Percentiles rank a stretch among this genome's conserved stretches.
Conservation (phyloP, 2,888 invertebrate genomes). For the Agrilus mali region DNA sequence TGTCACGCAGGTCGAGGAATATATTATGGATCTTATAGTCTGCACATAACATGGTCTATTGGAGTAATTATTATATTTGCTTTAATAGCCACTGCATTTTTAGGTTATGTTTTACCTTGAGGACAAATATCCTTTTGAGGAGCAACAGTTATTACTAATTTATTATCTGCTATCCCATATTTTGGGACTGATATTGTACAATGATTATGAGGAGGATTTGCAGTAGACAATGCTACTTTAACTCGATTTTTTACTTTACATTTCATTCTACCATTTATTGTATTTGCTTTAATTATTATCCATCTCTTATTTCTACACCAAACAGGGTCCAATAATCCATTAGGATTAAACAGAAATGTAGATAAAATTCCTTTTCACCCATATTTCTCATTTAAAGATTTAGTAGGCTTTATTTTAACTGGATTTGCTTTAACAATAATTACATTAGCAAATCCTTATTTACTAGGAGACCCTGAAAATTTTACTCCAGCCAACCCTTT, state of each 20-base stretch:
- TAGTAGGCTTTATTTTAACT: conserved; percentile 46
- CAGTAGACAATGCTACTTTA: conserved; percentile 59
- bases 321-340: conserved; percentile 54
- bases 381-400: conserved; percentile 52
- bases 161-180: conserved; percentile 59
- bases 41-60: conserved; percentile 46
- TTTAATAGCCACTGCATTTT: conserved; percentile 59
- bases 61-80: conserved; percentile 54
- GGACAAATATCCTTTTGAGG: conserved; percentile 76
- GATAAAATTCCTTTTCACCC: conserved; percentile 60
- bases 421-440: conserved; percentile 39
- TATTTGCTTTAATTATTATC: conserved; percentile 46
- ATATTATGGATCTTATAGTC: conserved; percentile 36
- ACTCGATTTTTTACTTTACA: conserved; percentile 67
- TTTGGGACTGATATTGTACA: conserved; percentile 49
- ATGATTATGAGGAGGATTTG: conserved; percentile 68
- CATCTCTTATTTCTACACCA: conserved; percentile 54
- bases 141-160: conserved; percentile 63
- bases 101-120: conserved; percentile 67
- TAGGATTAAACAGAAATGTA: conserved; percentile 50
- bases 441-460: conserved; percentile 42
- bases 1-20: conserved; percentile 55
- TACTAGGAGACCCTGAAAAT: conserved; percentile 60
- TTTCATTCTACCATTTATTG: conserved; percentile 59
- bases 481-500: conserved; percentile 57